These are phyloP conservation scores for Catharus bicknelli DNA, from an alignment of 2,113 vertebrate genomes.

Conservation along the genomic window DNA sequence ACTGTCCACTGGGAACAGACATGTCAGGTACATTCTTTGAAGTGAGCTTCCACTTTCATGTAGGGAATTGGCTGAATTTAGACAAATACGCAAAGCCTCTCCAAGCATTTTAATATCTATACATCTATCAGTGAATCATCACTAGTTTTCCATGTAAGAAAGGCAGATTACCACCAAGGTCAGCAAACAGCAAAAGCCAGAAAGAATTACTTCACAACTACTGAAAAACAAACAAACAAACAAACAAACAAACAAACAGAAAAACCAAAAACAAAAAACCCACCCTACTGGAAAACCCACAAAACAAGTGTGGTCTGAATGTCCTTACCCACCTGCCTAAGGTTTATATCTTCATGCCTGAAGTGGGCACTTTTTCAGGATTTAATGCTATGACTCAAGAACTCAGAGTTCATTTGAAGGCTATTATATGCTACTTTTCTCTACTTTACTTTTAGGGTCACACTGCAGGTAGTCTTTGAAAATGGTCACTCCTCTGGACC, in stretches of 20 bases:
- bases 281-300: not conserved
- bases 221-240: not conserved
- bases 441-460: not conserved
- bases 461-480: not conserved
- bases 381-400: not conserved
- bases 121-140: not conserved
- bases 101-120: not conserved
- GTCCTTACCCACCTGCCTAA: not conserved
- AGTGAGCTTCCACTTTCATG: not conserved
- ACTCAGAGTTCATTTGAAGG: not conserved
- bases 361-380: not conserved
- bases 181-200: rapidly evolving
- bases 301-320: not conserved
- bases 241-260: too few species aligned
- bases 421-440: not conserved
- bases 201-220: not conserved
- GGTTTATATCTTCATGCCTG: not conserved
- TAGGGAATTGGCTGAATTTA: not conserved
- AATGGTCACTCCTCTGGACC: not conserved
- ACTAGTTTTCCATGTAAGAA: not conserved
- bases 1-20: not conserved
- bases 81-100: not conserved
- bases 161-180: not conserved
- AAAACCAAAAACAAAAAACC: too few species aligned
- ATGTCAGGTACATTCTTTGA: not conserved